Percentiles rank a stretch among this genome's conserved stretches.
Evolutionary conservation across 2,797 vertebrate species (phyloP).

Genomic region (Chloroceryle inda): DNA sequence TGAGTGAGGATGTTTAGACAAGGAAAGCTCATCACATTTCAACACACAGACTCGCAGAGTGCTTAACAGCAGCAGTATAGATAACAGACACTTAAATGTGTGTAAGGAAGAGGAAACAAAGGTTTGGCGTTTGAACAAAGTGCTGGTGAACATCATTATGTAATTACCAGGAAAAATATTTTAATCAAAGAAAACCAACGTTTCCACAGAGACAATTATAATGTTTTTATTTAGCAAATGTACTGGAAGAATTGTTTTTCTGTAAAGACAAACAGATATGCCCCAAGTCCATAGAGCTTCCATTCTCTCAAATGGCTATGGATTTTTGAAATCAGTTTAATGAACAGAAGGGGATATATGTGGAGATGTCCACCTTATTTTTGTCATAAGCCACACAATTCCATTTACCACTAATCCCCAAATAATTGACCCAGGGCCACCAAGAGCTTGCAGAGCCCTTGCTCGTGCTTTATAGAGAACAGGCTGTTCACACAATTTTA

Average conservation of each 20-base stretch:
- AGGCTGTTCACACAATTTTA: background rate
- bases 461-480: slow-evolving; percentile 50
- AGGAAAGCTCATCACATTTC: background rate
- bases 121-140: background rate
- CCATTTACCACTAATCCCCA: slow-evolving; percentile 41
- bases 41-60: background rate
- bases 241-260: slow-evolving; percentile 62
- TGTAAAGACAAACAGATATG: slow-evolving; percentile 57
- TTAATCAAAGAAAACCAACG: slow-evolving; percentile 11
- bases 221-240: slow-evolving; percentile 82
- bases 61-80: background rate
- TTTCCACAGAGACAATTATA: slow-evolving; percentile 46
- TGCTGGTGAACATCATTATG: background rate
- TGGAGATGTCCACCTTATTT: slow-evolving; percentile 32
- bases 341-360: slow-evolving; percentile 37
- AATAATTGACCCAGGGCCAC: slow-evolving; percentile 38
- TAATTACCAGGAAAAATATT: background rate
- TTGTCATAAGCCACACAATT: slow-evolving; percentile 46
- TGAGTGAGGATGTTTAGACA: background rate
- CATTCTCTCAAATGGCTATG: background rate
- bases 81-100: background rate
- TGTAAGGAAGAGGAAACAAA: background rate
- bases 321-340: slow-evolving; percentile 51
- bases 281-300: slow-evolving; percentile 19
- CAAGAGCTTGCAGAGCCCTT: slow-evolving; percentile 39